Percentiles rank a stretch among this genome's conserved stretches.
phyloP scores from a whole-genome alignment of 2,797 vertebrate species.

The Esox masquinongy region DNA sequence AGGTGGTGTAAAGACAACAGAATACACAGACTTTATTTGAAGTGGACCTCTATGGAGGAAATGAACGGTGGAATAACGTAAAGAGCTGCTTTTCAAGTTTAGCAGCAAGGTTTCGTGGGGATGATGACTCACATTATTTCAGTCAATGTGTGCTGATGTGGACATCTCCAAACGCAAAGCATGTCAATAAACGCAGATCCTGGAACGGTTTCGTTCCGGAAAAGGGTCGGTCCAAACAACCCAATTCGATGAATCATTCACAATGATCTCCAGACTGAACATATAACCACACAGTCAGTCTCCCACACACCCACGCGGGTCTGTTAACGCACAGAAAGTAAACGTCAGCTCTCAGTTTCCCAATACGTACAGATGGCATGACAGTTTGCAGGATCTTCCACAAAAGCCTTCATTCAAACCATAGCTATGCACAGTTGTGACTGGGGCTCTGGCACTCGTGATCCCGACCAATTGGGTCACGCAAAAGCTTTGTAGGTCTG shows the following conservation, averaged over 20 bases:
- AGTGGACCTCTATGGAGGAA: too few relatives aligned
- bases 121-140: too few relatives aligned
- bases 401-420: conserved; percentile 16
- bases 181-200: not conserved
- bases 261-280: not conserved
- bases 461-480: conserved; percentile 40
- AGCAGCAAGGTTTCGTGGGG: too few relatives aligned
- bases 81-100: too few relatives aligned
- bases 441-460: not conserved
- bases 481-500: conserved; percentile 42
- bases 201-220: not conserved
- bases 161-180: not conserved
- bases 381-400: not conserved
- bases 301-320: too few relatives aligned
- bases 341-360: not conserved
- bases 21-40: too few relatives aligned
- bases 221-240: not conserved
- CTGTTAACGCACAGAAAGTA: not conserved
- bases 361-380: not conserved
- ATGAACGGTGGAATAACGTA: too few relatives aligned
- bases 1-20: too few relatives aligned
- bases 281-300: not conserved
- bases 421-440: not conserved
- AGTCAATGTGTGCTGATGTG: not conserved
- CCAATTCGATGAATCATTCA: not conserved